These are phyloP conservation scores for Druon quercuslanigerum DNA, from an alignment of 1,140 invertebrate species.

Conservation along the genomic window DNA sequence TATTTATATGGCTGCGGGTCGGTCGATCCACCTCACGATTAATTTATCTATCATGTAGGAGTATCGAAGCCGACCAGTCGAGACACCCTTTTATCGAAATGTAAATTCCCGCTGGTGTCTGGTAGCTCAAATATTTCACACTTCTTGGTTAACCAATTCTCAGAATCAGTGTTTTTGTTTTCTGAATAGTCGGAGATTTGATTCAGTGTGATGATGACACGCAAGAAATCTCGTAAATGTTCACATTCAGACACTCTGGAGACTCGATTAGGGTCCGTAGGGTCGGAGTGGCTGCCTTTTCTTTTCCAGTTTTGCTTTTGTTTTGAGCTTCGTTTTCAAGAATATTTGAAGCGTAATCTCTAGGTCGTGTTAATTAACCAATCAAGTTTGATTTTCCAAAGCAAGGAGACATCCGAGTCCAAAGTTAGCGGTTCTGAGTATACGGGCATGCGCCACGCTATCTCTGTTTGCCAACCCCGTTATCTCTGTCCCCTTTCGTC, in stretches of 20 bases:
- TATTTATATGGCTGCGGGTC: constrained; percentile 27
- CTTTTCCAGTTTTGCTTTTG: not conserved
- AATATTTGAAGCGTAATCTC: not conserved
- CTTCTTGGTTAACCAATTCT: too few relatives aligned
- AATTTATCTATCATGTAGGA: constrained; percentile 8
- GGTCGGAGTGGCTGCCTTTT: not conserved
- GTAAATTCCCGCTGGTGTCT: too few relatives aligned
- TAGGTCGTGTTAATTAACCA: constrained; percentile 15
- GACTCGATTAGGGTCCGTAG: not conserved
- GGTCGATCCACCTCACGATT: constrained; percentile 29
- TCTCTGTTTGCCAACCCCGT: constrained; percentile 74
- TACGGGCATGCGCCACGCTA: constrained; percentile 62
- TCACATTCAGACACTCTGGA: not conserved
- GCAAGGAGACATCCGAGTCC: constrained; percentile 11
- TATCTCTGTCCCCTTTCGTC: constrained; percentile 64
- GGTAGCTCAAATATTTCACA: too few relatives aligned
- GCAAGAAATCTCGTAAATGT: not conserved
- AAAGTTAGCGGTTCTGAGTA: constrained; percentile 32
- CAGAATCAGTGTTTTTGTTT: too few relatives aligned
- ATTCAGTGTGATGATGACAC: too few relatives aligned
- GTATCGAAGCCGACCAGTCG: not conserved
- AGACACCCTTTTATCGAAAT: not conserved
- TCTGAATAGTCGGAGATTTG: too few relatives aligned
- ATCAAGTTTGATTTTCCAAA: constrained; percentile 2
- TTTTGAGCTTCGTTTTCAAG: not conserved